Evolutionary conservation across 2,113 vertebrate genomes (phyloP), one percentile per base, ranked within the genome.

Genomic region (Callionymus lyra): DNA sequence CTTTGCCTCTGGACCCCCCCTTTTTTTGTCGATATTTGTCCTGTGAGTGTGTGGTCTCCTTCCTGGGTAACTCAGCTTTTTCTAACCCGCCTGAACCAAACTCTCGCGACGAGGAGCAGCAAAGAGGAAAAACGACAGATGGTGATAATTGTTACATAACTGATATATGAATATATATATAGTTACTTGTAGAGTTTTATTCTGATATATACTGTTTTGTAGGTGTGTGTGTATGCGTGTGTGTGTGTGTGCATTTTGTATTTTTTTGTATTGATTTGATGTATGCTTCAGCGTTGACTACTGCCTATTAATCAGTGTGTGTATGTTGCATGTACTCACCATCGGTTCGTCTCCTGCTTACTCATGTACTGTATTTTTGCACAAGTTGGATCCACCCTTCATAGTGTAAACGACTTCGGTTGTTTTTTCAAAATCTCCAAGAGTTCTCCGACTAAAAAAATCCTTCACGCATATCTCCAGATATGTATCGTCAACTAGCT

Each of bases 151-250:
- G 80, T 77, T 77, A 80, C 75, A 80, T 75, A 80, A 73, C 63
- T 76, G 63, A 77, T 78, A 74, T 75, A 73, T 71, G 77, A 81
- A 76, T 81, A 68, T 75, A 73, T 71, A 79, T 82, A 76, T 81
- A 68, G 79, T 77, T 82, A 76, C 84, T 85, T 84, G 83, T 85
- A 86, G 84, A 86, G 65, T 85, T 84, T 84, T 84, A 84, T 85
- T 87, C 82, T 83, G 77, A 84, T 78, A 84, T 82, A 77, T 76
- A 77, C 68, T 72, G 83, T 81, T 78, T 85, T 86, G 84, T 87
- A 86, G 82, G 82, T 83, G 77, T 78, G 78, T 61, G 65, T 78
- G 77, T 44, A 76, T 53, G 81, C 48, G 66, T 65, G 59, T 57
- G 72, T 59, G 76, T 58, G 68, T 63, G 72, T 76, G 70, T 79